phyloP scores from a whole-genome alignment of 2,888 invertebrate genomes.

The Idaea dimidiata region DNA sequence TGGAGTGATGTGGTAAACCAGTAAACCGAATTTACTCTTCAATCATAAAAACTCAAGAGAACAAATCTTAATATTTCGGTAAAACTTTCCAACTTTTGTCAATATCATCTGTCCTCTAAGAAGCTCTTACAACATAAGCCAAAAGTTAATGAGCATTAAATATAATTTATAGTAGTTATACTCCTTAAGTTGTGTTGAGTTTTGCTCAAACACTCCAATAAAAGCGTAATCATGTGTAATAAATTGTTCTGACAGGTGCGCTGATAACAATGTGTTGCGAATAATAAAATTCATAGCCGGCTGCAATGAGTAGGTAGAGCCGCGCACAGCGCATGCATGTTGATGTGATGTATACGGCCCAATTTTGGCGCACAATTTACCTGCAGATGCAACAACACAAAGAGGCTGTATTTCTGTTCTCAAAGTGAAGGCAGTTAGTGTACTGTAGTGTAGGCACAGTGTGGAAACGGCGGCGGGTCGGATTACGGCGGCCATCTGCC shows the following conservation, averaged over 20 bases:
- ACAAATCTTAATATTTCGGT: slow-evolving; percentile 12
- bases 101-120: background rate
- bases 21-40: slow-evolving; percentile 30
- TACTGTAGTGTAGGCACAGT: slow-evolving; percentile 25
- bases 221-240: background rate
- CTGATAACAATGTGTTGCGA: slow-evolving; percentile 72
- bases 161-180: too few relatives aligned
- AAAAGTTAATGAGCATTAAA: too few relatives aligned
- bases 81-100: slow-evolving; percentile 6
- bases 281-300: slow-evolving; percentile 67
- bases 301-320: slow-evolving; percentile 63
- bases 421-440: slow-evolving; percentile 28
- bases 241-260: slow-evolving; percentile 46
- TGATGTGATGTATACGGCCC: slow-evolving; percentile 36
- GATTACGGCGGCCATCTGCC: slow-evolving; percentile 77
- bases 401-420: slow-evolving; percentile 66
- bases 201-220: background rate
- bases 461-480: slow-evolving; percentile 47
- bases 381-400: slow-evolving; percentile 80
- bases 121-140: background rate
- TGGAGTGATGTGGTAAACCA: slow-evolving; percentile 30
- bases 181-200: background rate
- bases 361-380: slow-evolving; percentile 77
- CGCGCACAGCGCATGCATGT: slow-evolving; percentile 59
- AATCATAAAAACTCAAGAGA: slow-evolving; percentile 29